These are phyloP conservation scores for Achlya flavicornis DNA, from an alignment of 2,888 invertebrate species.

Conservation along the genomic window DNA sequence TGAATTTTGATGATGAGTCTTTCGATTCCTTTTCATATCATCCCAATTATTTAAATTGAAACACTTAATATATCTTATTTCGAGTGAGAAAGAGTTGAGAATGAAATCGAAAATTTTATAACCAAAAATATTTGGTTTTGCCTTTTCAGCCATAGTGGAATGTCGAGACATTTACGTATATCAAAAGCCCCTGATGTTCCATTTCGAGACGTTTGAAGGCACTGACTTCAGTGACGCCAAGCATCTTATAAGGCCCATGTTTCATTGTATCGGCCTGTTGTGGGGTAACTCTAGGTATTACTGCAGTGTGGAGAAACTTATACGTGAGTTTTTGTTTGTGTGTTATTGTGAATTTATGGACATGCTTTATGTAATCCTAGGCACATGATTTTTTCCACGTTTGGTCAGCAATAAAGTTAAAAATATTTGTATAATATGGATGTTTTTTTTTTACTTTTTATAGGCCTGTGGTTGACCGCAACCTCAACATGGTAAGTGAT, in stretches of 20 bases:
- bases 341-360: too few species aligned
- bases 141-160: constrained; percentile 88
- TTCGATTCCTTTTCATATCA: too few species aligned
- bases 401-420: too few species aligned
- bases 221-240: constrained; percentile 87
- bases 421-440: too few species aligned
- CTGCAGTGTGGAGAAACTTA: constrained; percentile 83
- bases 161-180: constrained; percentile 92
- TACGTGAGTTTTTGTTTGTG: constrained; percentile 77
- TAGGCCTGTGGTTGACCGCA: too few species aligned
- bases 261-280: constrained; percentile 91
- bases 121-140: background rate
- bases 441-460: too few species aligned
- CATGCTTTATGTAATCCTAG: background rate
- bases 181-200: constrained; percentile 87
- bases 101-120: too few species aligned
- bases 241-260: constrained; percentile 85
- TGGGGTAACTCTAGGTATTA: constrained; percentile 94
- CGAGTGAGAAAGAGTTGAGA: too few species aligned
- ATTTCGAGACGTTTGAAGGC: constrained; percentile 89
- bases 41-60: too few species aligned
- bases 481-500: too few species aligned
- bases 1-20: too few species aligned
- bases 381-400: background rate
- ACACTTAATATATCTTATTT: too few species aligned